phyloP scores from a whole-genome alignment of 2,113 vertebrate genomes.

The Eretmochelys imbricata region DNA sequence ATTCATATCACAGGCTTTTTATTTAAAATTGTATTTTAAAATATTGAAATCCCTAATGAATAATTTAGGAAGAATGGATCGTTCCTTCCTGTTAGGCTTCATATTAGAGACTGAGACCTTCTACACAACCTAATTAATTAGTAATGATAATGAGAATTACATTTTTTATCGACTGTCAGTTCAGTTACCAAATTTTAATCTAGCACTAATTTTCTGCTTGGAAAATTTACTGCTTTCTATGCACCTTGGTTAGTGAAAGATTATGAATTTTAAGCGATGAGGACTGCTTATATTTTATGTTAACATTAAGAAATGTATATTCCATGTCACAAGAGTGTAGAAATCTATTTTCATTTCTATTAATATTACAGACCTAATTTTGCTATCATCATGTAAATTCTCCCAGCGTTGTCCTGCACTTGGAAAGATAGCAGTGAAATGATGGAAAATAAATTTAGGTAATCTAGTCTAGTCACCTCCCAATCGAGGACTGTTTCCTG shows the following conservation, averaged over 20 bases:
- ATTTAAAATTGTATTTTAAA: conserved; percentile 42
- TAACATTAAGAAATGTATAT: neutral
- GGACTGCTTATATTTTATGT: neutral
- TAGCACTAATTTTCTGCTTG: conserved; percentile 48
- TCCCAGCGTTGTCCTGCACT: neutral
- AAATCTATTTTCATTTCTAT: conserved; percentile 15
- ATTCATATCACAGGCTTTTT: conserved; percentile 50
- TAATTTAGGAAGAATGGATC: conserved; percentile 27
- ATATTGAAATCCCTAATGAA: conserved; percentile 42
- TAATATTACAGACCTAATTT: neutral
- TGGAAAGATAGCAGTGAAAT: neutral
- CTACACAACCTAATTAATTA: conserved; percentile 49
- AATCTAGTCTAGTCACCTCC: neutral
- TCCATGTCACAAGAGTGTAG: neutral
- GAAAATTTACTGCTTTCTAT: conserved; percentile 27
- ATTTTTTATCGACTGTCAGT: conserved; percentile 45
- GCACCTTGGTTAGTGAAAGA: neutral
- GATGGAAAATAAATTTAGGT: neutral
- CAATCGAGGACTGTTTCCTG: neutral
- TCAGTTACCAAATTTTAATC: conserved; percentile 41
- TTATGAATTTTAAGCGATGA: conserved; percentile 29
- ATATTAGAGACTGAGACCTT: neutral
- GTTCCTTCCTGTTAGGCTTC: neutral
- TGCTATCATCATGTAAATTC: neutral
- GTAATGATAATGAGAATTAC: conserved; percentile 22